Base-by-base conservation (phyloP, 1,140 invertebrate species). In the Atopsyche davidsoni region DNA sequence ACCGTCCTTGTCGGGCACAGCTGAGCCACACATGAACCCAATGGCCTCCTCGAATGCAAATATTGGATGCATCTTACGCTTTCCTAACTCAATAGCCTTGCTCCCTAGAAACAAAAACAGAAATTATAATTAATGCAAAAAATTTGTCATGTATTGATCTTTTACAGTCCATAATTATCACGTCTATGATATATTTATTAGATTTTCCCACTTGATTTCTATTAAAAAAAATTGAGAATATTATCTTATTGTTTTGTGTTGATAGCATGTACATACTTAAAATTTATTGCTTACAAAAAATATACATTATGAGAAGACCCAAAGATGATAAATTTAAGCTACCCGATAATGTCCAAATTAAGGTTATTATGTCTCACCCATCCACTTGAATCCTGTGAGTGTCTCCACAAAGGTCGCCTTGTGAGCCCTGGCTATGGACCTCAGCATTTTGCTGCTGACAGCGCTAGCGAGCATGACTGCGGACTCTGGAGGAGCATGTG, bases 301-400 rank as follows among this genome's bases (percentile, higher is more conserved):
- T n/a, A n/a, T n/a, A n/a, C n/a, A n/a, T n/a, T n/a, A n/a, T n/a
- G n/a, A n/a, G n/a, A n/a, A n/a, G n/a, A n/a, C n/a, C n/a, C n/a
- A n/a, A n/a, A n/a, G n/a, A n/a, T n/a, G n/a, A n/a, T n/a, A n/a
- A n/a, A n/a, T n/a, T n/a, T n/a, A n/a, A n/a, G n/a, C n/a, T n/a
- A n/a, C n/a, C n/a, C n/a, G n/a, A n/a, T n/a, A n/a, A n/a, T n/a
- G n/a, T n/a, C n/a, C n/a, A n/a, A n/a, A n/a, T n/a, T n/a, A n/a
- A n/a, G n/a, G n/a, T n/a, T n/a, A n/a, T n/a, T n/a, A n/a, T n/a
- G 28, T 60, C 59, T 65, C 51, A 63, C 91, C 96, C 89, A 99
- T 98, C 95, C 96, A 99, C 64, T 99, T 99, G 65, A 99, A 99
- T 0, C 97, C 89, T n/a, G 97, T 99, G 36, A 99, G 74, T 0